Conservation (phyloP, 2,113 vertebrate species). For the Dasypus novemcinctus region DNA sequence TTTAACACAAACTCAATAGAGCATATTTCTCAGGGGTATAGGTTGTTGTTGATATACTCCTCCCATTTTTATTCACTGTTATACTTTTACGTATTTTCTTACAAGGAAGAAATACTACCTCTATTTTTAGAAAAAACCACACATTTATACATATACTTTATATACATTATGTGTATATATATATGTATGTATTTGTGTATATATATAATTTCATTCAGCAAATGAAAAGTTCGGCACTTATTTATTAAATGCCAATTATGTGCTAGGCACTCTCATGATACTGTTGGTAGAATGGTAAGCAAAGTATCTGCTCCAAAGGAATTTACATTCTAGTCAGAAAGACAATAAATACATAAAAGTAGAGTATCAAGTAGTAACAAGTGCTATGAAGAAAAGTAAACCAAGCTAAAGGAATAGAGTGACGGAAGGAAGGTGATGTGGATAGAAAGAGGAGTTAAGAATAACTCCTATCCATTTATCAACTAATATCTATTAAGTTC, state of each 20-base stretch:
- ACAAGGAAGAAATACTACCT: not conserved
- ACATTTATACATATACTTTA: not conserved
- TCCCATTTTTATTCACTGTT: not conserved
- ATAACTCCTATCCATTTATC: not conserved
- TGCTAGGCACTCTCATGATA: not conserved
- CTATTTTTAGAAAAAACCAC: not conserved
- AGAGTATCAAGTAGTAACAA: not conserved
- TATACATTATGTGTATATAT: conserved; percentile 17
- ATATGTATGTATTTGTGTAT: not conserved
- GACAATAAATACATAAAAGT: not conserved
- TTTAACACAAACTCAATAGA: conserved; percentile 63
- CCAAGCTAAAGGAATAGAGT: not conserved
- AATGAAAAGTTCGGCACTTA: not conserved
- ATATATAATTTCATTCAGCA: not conserved
- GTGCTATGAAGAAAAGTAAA: not conserved
- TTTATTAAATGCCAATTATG: not conserved
- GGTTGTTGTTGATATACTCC: not conserved
- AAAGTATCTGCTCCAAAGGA: not conserved
- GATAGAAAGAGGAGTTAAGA: not conserved
- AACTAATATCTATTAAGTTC: conserved; percentile 2
- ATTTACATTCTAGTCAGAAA: not conserved
- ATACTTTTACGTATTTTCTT: conserved; percentile 12
- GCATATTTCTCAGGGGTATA: not conserved
- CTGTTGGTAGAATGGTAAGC: not conserved
- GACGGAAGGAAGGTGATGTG: not conserved